Base-by-base conservation (phyloP, 2,888 invertebrate species). In the Ischnus inquisitorius region DNA sequence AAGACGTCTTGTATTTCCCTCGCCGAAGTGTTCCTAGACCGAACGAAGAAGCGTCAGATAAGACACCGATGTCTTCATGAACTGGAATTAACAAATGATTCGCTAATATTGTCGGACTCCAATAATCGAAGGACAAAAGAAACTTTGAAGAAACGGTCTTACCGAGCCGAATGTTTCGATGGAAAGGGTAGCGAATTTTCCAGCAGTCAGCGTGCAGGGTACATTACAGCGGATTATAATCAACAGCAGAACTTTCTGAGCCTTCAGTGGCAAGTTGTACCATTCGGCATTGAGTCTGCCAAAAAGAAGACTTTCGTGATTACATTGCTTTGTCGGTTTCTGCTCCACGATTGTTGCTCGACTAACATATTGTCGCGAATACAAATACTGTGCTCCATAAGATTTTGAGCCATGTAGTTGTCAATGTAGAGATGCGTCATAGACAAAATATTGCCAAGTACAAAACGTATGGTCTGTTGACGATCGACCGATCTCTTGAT, bases 331-430 rank as follows among this genome's bases (percentile, higher is more conserved):
- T 8, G 0, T 16, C 5, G 6, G 8, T 51, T 6, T 8, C 6
- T 51, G 16, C 34, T 34, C n/a, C 6, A 34, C 34, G 10, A 14
- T 2, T 19, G 16, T 51, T 51, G 8, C 34, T 34, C 34, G 6
- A 51, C 51, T 51, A 3, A 51, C 51, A 51, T 19, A 51, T 19
- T 19, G 16, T 51, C 16, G 19, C 19, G 51, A 51, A 51, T 19
- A 19, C 51, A 16, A 51, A 51, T 51, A 51, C 51, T 51, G 51
- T 51, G 51, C 16, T 51, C 51, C 51, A 51, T 51, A 16, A 51
- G 19, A 16, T 6, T 51, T 19, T 51, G 51, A 1, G 51, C 16
- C 51, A 51, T 51, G 51, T 51, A 51, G 8, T 16, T 51, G 16
- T 51, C 51, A 16, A 16, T 19, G 51, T 16, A 51, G 16, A 51